Evolutionary conservation across 2,113 vertebrate species (phyloP).

Genomic region (Bubalus kerabau): DNA sequence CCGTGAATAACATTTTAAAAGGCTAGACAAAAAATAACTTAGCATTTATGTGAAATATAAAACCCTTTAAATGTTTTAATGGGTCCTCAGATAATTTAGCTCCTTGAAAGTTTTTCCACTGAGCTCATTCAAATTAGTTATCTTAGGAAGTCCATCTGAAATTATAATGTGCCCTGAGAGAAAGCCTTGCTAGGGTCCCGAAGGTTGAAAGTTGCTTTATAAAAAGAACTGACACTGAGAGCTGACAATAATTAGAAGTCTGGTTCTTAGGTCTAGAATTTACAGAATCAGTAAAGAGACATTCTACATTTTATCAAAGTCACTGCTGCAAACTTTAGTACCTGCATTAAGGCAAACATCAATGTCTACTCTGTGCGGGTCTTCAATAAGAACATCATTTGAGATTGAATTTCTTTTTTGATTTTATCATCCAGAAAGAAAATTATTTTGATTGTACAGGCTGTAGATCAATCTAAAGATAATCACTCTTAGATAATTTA

Average conservation of each 20-base stretch:
- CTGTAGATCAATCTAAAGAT: slow-evolving; percentile 53
- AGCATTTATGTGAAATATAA: slow-evolving; percentile 50
- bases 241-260: background rate
- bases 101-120: background rate
- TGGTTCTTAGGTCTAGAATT: background rate
- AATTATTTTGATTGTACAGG: slow-evolving; percentile 71
- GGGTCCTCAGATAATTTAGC: slow-evolving; percentile 41
- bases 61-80: slow-evolving; percentile 44
- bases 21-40: slow-evolving; percentile 52
- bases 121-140: slow-evolving; percentile 59
- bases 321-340: background rate
- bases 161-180: background rate
- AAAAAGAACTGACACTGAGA: background rate
- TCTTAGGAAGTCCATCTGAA: slow-evolving; percentile 38
- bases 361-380: slow-evolving; percentile 44
- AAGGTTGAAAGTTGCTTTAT: background rate
- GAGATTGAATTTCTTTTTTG: slow-evolving; percentile 71
- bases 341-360: slow-evolving; percentile 53
- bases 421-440: slow-evolving; percentile 59
- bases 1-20: slow-evolving; percentile 48
- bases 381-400: slow-evolving; percentile 66
- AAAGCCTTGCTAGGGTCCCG: background rate
- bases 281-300: background rate
- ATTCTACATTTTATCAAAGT: background rate
- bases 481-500: slow-evolving; percentile 67